phyloP scores from a whole-genome alignment of 2,113 vertebrate genomes.

The Probosciger aterrimus region DNA sequence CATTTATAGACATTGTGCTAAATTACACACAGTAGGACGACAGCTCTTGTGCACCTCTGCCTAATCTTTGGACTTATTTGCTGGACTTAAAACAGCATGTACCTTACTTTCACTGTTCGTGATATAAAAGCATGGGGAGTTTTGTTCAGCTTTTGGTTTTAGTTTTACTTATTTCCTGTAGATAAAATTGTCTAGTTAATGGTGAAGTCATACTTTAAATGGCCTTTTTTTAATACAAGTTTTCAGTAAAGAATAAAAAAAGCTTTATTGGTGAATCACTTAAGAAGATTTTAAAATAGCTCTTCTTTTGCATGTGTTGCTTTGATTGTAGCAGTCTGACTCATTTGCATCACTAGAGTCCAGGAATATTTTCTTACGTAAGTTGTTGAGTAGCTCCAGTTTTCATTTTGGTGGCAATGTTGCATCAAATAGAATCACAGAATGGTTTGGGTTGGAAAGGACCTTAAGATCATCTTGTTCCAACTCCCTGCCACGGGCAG shows the following conservation, averaged over 20 bases:
- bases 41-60: background rate
- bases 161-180: background rate
- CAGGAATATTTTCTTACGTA: slow-evolving; percentile 42
- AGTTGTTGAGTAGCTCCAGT: background rate
- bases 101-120: background rate
- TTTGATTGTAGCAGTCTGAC: slow-evolving; percentile 30
- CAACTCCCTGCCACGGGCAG: background rate
- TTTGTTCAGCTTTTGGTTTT: background rate
- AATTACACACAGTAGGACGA: background rate
- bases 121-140: background rate
- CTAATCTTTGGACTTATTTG: background rate
- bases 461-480: background rate
- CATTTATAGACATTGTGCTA: background rate
- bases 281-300: slow-evolving; percentile 24
- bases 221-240: background rate
- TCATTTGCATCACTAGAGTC: slow-evolving; percentile 5
- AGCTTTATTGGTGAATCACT: slow-evolving; percentile 25
- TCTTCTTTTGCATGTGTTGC: slow-evolving; percentile 32
- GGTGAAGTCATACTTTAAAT: background rate
- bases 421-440: background rate
- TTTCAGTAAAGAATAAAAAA: slow-evolving; percentile 11
- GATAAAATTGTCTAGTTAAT: background rate
- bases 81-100: background rate
- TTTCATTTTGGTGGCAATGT: background rate
- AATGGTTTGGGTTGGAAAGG: background rate